Percentiles rank a stretch among this genome's conserved stretches.
Conservation (phyloP, 2,797 vertebrate genomes). For the Amblyraja radiata region DNA sequence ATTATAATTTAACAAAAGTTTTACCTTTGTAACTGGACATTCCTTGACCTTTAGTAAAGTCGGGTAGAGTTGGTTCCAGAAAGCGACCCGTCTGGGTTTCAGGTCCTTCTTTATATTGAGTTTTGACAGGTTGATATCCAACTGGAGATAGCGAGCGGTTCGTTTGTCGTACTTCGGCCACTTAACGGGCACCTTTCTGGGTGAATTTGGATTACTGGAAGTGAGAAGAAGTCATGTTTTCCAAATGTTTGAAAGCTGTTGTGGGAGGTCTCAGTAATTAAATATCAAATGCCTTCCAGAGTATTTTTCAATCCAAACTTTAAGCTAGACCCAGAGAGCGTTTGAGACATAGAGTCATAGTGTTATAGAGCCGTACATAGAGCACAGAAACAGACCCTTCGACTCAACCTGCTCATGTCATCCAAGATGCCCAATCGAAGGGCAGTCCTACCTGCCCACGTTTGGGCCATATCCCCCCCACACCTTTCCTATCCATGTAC, state of each 20-base stretch:
- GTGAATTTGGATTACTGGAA: slow-evolving; percentile 8
- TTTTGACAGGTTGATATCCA: slow-evolving; percentile 23
- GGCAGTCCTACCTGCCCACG: too few species aligned
- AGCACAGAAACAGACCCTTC: too few species aligned
- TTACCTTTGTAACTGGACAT: not conserved
- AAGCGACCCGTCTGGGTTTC: not conserved
- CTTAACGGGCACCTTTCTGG: not conserved
- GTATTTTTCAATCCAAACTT: not conserved
- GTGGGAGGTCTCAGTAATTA: not conserved
- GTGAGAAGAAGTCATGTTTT: not conserved
- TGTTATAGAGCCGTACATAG: too few species aligned
- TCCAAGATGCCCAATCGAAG: too few species aligned
- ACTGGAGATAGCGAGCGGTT: not conserved
- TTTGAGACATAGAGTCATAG: too few species aligned
- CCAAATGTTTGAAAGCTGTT: not conserved
- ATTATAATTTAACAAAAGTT: not conserved
- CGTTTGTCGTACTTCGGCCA: not conserved
- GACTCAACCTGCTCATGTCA: too few species aligned
- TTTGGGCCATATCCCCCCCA: too few species aligned
- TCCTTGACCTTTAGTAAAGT: not conserved
- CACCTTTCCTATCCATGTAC: too few species aligned
- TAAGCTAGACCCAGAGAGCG: not conserved
- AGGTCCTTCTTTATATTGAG: not conserved
- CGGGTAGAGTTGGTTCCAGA: not conserved
- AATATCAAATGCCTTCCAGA: not conserved